Conservation (phyloP, 2,113 vertebrate genomes). For the Hystrix cristata region DNA sequence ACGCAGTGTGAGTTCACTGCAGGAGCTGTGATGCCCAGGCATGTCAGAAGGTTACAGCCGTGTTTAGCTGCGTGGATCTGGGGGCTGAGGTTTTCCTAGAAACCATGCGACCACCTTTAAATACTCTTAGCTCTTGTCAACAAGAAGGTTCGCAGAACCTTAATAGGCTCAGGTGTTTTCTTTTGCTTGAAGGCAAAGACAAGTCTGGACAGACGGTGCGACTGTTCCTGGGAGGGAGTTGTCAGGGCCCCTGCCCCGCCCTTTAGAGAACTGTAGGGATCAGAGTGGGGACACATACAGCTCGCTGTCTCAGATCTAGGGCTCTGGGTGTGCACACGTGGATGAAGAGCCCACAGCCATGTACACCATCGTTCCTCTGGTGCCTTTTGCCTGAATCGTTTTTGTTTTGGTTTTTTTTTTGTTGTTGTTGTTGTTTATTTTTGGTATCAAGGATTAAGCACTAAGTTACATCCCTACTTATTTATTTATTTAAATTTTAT, state of each 20-base stretch:
- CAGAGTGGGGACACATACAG: neutral
- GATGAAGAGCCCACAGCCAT: neutral
- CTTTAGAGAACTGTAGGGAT: neutral
- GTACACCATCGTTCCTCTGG: neutral
- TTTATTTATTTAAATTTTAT: neutral
- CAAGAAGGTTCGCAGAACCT: constrained; percentile 54
- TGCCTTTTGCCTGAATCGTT: neutral
- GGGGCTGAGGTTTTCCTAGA: constrained; percentile 9
- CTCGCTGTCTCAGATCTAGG: neutral
- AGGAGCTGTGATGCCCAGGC: accelerated
- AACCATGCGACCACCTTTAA: constrained; percentile 14
- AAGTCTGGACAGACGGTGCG: constrained; percentile 69
- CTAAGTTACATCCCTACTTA: neutral
- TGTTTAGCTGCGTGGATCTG: neutral
- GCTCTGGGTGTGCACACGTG: neutral
- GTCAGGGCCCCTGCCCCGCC: neutral
- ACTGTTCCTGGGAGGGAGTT: neutral
- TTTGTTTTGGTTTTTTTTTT: neutral
- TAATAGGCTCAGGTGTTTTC: constrained; percentile 74
- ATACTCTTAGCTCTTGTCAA: constrained; percentile 53
- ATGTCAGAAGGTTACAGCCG: neutral
- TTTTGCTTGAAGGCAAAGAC: constrained; percentile 73
- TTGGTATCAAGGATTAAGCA: neutral
- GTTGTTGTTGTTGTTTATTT: no score
- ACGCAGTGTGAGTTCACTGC: accelerated